Conservation (phyloP, 2,113 vertebrate species). For the Gallinago undulata region DNA sequence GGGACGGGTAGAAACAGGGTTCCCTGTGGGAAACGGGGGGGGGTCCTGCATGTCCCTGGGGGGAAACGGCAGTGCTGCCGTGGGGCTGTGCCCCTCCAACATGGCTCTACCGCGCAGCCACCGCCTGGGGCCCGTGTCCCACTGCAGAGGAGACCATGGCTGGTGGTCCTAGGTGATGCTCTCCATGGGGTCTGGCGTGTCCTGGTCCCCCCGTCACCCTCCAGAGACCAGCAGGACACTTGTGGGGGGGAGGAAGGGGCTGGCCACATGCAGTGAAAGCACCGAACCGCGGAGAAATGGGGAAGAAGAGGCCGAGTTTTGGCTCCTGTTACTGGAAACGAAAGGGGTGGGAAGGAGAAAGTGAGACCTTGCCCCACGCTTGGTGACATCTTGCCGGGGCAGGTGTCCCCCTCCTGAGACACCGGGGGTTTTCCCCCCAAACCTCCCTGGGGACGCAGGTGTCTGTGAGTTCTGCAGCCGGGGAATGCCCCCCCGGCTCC, state of each 20-base stretch:
- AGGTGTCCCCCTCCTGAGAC: background rate
- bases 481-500: background rate
- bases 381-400: fast-evolving
- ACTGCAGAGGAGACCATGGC: background rate
- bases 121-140: background rate
- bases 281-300: background rate
- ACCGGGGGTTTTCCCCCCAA: background rate
- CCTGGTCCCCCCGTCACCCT: background rate
- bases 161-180: too few relatives aligned
- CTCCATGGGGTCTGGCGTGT: fast-evolving
- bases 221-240: too few relatives aligned
- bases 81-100: background rate
- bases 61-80: background rate
- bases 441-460: background rate
- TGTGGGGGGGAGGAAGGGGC: background rate
- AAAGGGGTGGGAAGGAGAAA: background rate
- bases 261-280: background rate
- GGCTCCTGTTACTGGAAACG: background rate
- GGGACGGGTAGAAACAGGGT: background rate
- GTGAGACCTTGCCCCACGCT: background rate
- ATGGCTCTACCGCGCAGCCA: background rate
- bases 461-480: background rate
- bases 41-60: background rate
- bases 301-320: background rate
- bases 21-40: background rate